Percentiles rank a stretch among this genome's conserved stretches.
These are phyloP conservation scores for Sitodiplosis mosellana DNA, from an alignment of 1,140 invertebrate species.

Conservation along the genomic window DNA sequence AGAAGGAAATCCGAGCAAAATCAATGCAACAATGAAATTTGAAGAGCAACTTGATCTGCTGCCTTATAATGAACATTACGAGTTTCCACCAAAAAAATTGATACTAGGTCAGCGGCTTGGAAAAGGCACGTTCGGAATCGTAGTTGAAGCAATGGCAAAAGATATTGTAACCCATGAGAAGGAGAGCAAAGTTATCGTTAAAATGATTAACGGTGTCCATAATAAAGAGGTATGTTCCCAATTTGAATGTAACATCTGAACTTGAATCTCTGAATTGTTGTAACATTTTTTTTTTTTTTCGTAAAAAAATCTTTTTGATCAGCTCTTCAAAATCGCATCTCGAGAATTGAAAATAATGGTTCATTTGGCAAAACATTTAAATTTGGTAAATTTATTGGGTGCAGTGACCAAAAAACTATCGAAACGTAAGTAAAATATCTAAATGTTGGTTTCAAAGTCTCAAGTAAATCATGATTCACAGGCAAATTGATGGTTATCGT, in stretches of 20 bases:
- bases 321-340: constrained; percentile 60
- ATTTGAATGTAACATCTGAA: too few relatives aligned
- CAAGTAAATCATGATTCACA: constrained; percentile 25
- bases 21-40: constrained; percentile 75
- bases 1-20: constrained; percentile 53
- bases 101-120: constrained; percentile 77
- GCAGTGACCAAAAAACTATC: constrained; percentile 80
- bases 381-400: constrained; percentile 86
- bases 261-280: not conserved
- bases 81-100: constrained; percentile 71
- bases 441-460: too few relatives aligned
- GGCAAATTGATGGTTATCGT: constrained; percentile 76
- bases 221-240: constrained; percentile 31
- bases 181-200: constrained; percentile 58
- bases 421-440: constrained; percentile 46
- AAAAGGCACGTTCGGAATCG: constrained; percentile 81
- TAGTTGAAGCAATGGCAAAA: constrained; percentile 69
- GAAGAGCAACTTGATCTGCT: constrained; percentile 81
- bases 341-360: constrained; percentile 92
- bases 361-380: constrained; percentile 85
- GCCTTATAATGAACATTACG: constrained; percentile 78
- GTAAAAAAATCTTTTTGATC: constrained; percentile 6
- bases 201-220: constrained; percentile 65
- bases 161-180: constrained; percentile 56
- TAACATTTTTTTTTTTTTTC: not conserved